phyloP scores from a whole-genome alignment of 1,140 invertebrate genomes.

The Bacillus rossius region DNA sequence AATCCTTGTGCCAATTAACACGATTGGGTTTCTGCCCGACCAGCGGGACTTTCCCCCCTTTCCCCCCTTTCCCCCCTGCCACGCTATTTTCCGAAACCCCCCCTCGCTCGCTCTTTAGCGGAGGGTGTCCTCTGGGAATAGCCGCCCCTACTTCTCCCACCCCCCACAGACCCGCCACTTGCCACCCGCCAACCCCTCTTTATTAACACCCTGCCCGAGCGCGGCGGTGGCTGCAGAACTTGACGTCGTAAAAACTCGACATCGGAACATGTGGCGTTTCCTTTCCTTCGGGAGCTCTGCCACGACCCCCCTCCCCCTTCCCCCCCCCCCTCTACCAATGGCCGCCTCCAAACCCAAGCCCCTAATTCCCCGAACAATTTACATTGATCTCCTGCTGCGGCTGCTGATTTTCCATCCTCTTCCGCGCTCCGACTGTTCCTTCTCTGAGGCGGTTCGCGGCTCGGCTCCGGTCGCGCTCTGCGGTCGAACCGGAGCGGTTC shows the following conservation, averaged over 20 bases:
- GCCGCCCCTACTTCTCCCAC: background rate
- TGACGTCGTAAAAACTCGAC: too few species aligned
- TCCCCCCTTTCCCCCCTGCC: slow-evolving; percentile 4
- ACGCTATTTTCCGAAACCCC: slow-evolving; percentile 9
- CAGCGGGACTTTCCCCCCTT: slow-evolving; percentile 3
- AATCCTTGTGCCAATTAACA: slow-evolving; percentile 26
- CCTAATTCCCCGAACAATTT: background rate
- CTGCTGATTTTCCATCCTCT: slow-evolving; percentile 34
- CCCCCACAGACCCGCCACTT: too few species aligned
- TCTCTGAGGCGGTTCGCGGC: too few species aligned
- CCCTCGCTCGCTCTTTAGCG: slow-evolving; percentile 12
- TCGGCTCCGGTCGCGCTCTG: too few species aligned
- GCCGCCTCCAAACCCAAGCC: too few species aligned
- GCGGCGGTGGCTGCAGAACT: background rate
- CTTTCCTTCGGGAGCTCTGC: background rate
- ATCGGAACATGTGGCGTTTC: background rate
- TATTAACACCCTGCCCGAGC: slow-evolving; percentile 38
- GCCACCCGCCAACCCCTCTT: background rate
- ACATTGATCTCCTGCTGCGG: background rate
- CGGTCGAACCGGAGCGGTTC: too few species aligned
- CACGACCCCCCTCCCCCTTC: slow-evolving; percentile 2
- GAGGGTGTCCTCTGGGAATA: background rate
- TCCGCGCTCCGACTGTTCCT: too few species aligned
- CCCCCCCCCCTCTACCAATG: slow-evolving; percentile 20
- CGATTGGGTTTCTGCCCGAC: slow-evolving; percentile 22